phyloP scores from a whole-genome alignment of 2,797 vertebrate genomes.

The Dryobates pubescens region DNA sequence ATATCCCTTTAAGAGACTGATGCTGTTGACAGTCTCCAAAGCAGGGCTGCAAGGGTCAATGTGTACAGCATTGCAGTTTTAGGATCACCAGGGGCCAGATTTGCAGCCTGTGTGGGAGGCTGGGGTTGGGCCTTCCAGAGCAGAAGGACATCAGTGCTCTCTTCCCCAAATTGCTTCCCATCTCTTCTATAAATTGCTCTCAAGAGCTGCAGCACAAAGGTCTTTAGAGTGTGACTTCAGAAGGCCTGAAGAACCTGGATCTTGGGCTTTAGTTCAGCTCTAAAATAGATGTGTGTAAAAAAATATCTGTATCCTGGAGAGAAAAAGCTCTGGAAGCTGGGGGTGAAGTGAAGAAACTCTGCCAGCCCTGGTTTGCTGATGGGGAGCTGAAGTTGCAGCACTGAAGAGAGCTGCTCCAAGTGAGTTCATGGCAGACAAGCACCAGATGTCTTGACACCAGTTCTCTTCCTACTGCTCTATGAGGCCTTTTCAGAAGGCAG shows the following conservation, averaged over 20 bases:
- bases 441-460: too few species aligned
- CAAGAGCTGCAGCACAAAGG: not conserved
- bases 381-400: not conserved
- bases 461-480: not conserved
- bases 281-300: not conserved
- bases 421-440: not conserved
- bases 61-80: not conserved
- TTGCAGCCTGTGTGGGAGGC: not conserved
- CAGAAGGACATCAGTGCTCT: not conserved
- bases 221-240: not conserved
- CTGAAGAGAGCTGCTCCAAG: not conserved
- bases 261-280: not conserved
- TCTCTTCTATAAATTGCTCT: not conserved
- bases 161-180: not conserved
- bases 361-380: not conserved
- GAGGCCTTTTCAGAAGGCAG: not conserved
- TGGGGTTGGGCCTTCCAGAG: not conserved
- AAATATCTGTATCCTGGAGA: not conserved
- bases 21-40: not conserved
- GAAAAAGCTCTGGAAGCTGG: not conserved
- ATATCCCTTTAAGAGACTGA: not conserved
- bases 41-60: not conserved
- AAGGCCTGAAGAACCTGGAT: not conserved
- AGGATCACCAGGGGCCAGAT: not conserved
- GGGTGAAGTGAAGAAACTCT: not conserved